Conservation (phyloP, 2,888 invertebrate genomes). For the Andrena camellia region DNA sequence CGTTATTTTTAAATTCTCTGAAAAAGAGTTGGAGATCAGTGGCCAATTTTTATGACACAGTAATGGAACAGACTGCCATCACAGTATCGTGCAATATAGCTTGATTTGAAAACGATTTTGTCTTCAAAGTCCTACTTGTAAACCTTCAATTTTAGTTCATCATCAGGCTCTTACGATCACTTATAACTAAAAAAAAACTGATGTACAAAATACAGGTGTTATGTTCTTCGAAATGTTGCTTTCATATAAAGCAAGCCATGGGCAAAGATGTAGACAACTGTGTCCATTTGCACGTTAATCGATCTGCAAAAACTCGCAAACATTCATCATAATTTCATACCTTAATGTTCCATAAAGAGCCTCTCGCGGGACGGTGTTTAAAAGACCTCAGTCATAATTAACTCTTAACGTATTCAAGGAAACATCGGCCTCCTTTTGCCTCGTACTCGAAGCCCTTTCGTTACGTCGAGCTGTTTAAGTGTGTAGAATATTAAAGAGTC, state of each 20-base stretch:
- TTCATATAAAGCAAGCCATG: background rate
- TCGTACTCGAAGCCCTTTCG: slow-evolving; percentile 10
- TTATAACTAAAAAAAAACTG: background rate
- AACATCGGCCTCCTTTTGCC: slow-evolving; percentile 44
- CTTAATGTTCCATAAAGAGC: background rate
- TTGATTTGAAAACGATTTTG: too few species aligned
- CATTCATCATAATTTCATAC: background rate
- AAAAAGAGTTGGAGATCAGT: too few species aligned
- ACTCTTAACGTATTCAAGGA: slow-evolving; percentile 48
- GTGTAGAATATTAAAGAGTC: slow-evolving; percentile 52
- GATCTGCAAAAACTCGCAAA: background rate
- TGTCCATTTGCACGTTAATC: background rate
- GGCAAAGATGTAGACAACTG: background rate
- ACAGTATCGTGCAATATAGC: background rate
- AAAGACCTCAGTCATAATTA: slow-evolving; percentile 30
- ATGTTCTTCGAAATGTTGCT: too few species aligned
- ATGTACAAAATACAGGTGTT: too few species aligned
- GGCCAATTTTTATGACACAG: too few species aligned
- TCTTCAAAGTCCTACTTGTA: too few species aligned
- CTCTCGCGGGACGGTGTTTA: background rate
- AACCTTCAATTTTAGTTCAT: too few species aligned
- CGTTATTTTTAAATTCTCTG: too few species aligned
- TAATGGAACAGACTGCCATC: background rate
- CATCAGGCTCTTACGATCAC: too few species aligned
- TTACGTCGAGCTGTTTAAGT: slow-evolving; percentile 18